Base-by-base conservation (phyloP, 2,888 invertebrate genomes). In the Folsomia candida region DNA sequence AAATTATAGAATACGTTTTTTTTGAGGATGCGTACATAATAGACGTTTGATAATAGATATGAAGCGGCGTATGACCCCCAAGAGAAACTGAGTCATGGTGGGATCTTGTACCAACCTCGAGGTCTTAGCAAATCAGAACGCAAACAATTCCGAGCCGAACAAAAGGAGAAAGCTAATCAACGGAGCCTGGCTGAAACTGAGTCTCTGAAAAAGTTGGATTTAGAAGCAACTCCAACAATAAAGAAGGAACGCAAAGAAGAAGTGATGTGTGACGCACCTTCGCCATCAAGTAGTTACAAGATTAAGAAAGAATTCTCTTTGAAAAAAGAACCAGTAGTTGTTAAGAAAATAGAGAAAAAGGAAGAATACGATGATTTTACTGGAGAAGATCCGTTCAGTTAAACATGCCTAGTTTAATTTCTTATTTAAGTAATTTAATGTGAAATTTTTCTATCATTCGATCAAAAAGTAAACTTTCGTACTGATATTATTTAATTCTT, bases 51-150 rank as follows among this genome's bases (percentile, higher is more conserved):
- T n/a, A n/a, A n/a, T n/a, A n/a, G 24, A 57, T 57, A 57, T n/a
- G 57, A 57, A n/a, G 20, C 57, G 9, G 57, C 20, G 4, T 57
- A 57, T 57, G 57, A 57, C n/a, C 57, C 57, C 4, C 9, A n/a
- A n/a, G 57, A 57, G n/a, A 57, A n/a, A 57, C 4, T 57, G 57
- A 57, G n/a, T 6, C 4, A 6, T 20, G 57, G n/a, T 9, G 24
- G n/a, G 9, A 22, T 4, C 6, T n/a, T 57, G 6, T 57, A 57
- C n/a, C 57, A 57, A 57, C 57, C 57, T 20, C 4, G 57, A 22
- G 57, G 57, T 9, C 57, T 57, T 57, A 57, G 20, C n/a, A 57
- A 57, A 57, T 57, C 57, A 9, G 57, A 57, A 22, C n/a, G 57
- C 4, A 57, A 57, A 57, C 4, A 57, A 22, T 57, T 9, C n/a